A percentile compares a stretch with the other conserved stretches of the same genome.
Evolutionary conservation across 2,797 vertebrate genomes (phyloP).

Genomic region (Myotis myotis): DNA sequence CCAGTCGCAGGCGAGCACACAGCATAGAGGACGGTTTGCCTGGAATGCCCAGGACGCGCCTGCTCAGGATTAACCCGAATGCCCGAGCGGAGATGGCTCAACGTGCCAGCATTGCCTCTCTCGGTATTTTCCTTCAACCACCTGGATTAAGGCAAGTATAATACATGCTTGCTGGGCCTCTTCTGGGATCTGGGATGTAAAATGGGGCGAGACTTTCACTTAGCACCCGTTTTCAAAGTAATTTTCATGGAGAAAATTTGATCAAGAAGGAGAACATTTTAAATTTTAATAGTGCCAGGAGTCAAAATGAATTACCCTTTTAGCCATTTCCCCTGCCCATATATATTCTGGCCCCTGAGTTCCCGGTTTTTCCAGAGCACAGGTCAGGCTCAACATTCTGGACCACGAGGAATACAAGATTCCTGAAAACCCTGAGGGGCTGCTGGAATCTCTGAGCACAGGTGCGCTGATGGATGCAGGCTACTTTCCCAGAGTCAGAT

Average conservation of each 20-base stretch:
- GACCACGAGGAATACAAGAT: neutral
- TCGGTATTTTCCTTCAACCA: neutral
- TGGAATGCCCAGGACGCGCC: neutral
- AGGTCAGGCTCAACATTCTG: neutral
- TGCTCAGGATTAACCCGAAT: neutral
- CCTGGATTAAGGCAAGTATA: neutral
- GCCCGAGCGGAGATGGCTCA: neutral
- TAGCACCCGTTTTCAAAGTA: neutral
- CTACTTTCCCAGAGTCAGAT: neutral
- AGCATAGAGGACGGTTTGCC: neutral
- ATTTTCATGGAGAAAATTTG: neutral
- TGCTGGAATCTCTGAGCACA: accelerated
- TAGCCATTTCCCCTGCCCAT: neutral
- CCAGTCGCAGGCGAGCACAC: neutral
- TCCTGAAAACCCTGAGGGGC: neutral
- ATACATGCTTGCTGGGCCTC: neutral
- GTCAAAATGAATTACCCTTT: neutral
- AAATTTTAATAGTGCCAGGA: neutral
- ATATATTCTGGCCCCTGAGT: neutral
- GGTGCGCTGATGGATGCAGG: neutral
- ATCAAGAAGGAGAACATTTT: neutral
- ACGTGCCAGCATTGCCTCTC: neutral
- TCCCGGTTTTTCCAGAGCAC: neutral
- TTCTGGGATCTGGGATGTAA: neutral
- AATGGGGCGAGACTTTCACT: neutral